Conservation (phyloP, 2,797 vertebrate genomes). For the Aldrovandia affinis region DNA sequence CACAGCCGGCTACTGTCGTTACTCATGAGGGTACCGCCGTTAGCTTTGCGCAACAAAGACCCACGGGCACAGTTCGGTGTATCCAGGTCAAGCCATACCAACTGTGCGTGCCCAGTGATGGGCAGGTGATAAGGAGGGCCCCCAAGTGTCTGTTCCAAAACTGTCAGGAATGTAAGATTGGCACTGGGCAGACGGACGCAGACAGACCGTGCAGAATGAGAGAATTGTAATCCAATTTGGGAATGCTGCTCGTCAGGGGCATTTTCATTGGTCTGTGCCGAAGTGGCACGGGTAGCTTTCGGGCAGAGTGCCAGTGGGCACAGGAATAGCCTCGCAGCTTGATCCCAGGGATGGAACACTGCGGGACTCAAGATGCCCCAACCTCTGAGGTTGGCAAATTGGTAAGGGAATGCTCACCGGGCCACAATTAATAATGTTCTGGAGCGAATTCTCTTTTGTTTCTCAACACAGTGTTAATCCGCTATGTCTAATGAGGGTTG, state of each 20-base stretch:
- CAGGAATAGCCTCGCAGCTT: background rate
- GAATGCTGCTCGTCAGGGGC: background rate
- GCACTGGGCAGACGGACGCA: background rate
- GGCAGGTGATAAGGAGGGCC: background rate
- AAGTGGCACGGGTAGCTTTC: background rate
- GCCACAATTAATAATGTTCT: background rate
- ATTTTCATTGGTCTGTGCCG: background rate
- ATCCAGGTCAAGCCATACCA: too few species aligned
- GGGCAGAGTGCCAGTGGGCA: background rate
- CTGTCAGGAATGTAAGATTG: background rate
- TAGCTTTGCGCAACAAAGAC: too few species aligned
- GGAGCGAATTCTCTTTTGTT: background rate
- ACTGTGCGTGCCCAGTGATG: too few species aligned
- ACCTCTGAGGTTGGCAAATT: background rate
- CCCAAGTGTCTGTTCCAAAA: background rate
- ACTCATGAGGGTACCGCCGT: too few species aligned
- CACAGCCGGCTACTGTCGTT: too few species aligned
- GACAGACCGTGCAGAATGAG: background rate
- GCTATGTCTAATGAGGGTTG: background rate
- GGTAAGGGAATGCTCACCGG: background rate
- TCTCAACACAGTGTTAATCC: background rate
- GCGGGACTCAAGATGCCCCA: background rate
- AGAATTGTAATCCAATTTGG: background rate
- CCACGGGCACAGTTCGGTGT: too few species aligned
- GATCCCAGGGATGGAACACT: background rate